Evolutionary conservation across 2,113 vertebrate species (phyloP).

Genomic region (Lates calcarifer): DNA sequence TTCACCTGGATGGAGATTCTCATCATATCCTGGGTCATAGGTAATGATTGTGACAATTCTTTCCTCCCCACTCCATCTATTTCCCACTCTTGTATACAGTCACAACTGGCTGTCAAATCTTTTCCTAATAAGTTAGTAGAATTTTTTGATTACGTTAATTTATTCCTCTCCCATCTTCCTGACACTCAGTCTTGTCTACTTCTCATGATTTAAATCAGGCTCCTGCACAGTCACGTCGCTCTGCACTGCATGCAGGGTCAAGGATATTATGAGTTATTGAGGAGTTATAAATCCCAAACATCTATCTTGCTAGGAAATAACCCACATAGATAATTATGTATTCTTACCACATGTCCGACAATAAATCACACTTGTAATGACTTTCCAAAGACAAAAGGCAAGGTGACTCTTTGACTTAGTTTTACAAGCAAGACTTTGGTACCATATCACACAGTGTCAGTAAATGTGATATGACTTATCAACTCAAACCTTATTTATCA

Average conservation of each 20-base stretch:
- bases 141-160: neutral
- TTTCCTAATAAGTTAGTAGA: neutral
- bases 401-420: slow-evolving; percentile 19
- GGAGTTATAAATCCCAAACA: slow-evolving; percentile 26
- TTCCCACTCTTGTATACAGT: too few species aligned
- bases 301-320: slow-evolving; percentile 36
- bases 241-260: slow-evolving; percentile 19
- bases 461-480: neutral
- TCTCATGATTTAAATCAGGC: slow-evolving; percentile 16
- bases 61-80: neutral
- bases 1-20: slow-evolving; percentile 98
- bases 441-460: neutral
- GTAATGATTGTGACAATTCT: slow-evolving; percentile 78
- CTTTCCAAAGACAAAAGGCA: slow-evolving; percentile 24
- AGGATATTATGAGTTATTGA: slow-evolving; percentile 25
- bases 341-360: slow-evolving; percentile 1
- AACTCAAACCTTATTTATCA: neutral
- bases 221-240: slow-evolving; percentile 35
- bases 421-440: slow-evolving; percentile 1
- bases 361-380: slow-evolving; percentile 39
- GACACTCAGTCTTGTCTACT: neutral
- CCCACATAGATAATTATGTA: slow-evolving; percentile 5
- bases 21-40: slow-evolving; percentile 98
- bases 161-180: slow-evolving; percentile 1
- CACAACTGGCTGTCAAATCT: neutral